Percentiles rank a stretch among this genome's conserved stretches.
Evolutionary conservation across 2,113 vertebrate species (phyloP).

Genomic region (Bettongia penicillata): DNA sequence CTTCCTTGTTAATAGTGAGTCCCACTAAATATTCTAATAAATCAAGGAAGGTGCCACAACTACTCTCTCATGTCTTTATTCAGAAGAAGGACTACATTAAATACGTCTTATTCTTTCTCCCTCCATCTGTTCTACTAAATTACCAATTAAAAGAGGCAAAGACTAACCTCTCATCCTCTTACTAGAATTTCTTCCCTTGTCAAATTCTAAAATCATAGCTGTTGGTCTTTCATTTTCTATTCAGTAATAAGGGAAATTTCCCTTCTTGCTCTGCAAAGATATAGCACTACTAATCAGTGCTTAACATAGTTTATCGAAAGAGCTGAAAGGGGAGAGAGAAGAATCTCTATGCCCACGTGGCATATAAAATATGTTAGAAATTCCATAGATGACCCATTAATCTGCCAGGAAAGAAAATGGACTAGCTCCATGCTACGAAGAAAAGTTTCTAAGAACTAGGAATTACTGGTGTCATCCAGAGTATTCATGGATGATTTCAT

Average conservation of each 20-base stretch:
- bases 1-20: not conserved
- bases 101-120: not conserved
- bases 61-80: not conserved
- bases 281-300: not conserved
- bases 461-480: not conserved
- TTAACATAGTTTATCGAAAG: not conserved
- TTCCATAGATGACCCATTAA: not conserved
- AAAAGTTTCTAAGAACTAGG: not conserved
- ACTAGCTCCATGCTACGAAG: not conserved
- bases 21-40: not conserved
- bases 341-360: not conserved
- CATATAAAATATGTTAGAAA: not conserved
- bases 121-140: not conserved
- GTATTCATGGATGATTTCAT: not conserved
- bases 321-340: not conserved
- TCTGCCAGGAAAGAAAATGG: not conserved
- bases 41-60: not conserved
- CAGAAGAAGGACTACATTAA: not conserved
- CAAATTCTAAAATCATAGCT: not conserved
- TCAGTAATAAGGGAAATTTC: not conserved
- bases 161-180: not conserved
- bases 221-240: not conserved
- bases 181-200: not conserved
- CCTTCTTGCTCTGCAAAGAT: not conserved
- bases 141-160: not conserved